These are phyloP conservation scores for Troides oblongomaculatus DNA, from an alignment of 2,888 invertebrate genomes.

Conservation along the genomic window DNA sequence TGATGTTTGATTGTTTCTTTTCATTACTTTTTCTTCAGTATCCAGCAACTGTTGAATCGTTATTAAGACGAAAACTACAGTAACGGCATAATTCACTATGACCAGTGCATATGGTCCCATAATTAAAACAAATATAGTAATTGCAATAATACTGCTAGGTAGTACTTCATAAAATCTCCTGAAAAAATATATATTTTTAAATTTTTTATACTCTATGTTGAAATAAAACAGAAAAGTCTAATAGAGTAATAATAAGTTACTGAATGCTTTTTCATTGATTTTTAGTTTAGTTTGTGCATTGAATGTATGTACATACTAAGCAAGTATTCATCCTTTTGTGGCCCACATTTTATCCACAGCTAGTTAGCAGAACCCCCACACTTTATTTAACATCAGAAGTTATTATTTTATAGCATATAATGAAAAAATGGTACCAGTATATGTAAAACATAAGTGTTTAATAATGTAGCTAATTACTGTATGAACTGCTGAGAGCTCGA, in stretches of 20 bases:
- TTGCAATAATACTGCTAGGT: constrained; percentile 70
- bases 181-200: constrained; percentile 43
- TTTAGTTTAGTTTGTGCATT: not conserved
- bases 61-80: constrained; percentile 76
- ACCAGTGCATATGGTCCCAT: constrained; percentile 82
- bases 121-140: constrained; percentile 78
- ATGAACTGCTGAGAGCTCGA: no score
- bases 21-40: constrained; percentile 37
- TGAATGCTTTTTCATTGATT: not conserved
- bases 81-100: constrained; percentile 80
- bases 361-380: no score
- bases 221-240: constrained; percentile 27
- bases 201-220: no score
- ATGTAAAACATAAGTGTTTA: no score
- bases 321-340: no score
- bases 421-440: no score
- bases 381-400: no score
- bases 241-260: constrained; percentile 20
- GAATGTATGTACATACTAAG: not conserved
- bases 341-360: no score
- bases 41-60: constrained; percentile 79
- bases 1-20: constrained; percentile 27
- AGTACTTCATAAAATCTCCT: constrained; percentile 72
- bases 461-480: no score
- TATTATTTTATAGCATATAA: no score